Evolutionary conservation across 2,113 vertebrate genomes (phyloP).

Genomic region (Ailurus styani): DNA sequence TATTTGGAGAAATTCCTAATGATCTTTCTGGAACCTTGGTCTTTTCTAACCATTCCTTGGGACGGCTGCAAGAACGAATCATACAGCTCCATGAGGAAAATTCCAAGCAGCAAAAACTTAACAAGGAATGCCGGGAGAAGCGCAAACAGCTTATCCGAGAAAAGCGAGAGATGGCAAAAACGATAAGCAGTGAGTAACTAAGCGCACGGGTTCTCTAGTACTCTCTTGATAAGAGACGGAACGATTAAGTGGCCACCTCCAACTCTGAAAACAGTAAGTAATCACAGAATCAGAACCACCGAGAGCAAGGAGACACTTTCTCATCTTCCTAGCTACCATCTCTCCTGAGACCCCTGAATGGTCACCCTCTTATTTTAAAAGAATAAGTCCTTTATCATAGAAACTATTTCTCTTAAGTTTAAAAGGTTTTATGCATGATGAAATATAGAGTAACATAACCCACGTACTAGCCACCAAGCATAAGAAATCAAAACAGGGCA

Average conservation of each 20-base stretch:
- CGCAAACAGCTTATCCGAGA: constrained; percentile 84
- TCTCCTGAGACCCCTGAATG: neutral
- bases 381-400: neutral
- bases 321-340: neutral
- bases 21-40: constrained; percentile 87
- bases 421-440: neutral
- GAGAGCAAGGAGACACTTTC: neutral
- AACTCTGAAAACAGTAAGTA: neutral
- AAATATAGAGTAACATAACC: neutral
- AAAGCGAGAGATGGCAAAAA: constrained; percentile 82
- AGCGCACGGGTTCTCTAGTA: too few relatives aligned
- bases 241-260: neutral
- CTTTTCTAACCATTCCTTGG: constrained; percentile 82
- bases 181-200: constrained; percentile 82
- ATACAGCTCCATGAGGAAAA: constrained; percentile 86
- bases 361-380: neutral
- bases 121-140: constrained; percentile 82
- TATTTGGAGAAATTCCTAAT: constrained; percentile 77
- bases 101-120: constrained; percentile 81
- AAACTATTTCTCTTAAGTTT: neutral
- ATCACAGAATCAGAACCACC: neutral
- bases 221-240: neutral
- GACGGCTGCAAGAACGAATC: constrained; percentile 83
- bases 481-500: neutral
- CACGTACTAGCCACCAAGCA: neutral